Percentiles rank a stretch among this genome's conserved stretches.
Evolutionary conservation across 2,888 invertebrate genomes (phyloP).

Genomic region (Hyles lineata): DNA sequence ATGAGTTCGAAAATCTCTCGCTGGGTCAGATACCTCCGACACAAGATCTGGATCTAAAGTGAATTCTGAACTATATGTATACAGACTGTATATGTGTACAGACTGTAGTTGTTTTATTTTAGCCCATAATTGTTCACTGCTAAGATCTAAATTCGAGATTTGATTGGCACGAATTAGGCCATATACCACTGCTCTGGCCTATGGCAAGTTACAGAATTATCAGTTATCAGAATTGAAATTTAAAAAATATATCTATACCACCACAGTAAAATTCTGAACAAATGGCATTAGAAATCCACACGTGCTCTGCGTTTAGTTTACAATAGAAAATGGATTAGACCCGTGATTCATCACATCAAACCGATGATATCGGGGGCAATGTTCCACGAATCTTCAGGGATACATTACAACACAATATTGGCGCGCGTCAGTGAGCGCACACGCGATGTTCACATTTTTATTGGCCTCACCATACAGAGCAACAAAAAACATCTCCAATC

Average conservation of each 20-base stretch:
- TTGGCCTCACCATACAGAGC: not conserved
- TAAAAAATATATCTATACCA: not conserved
- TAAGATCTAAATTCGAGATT: no score
- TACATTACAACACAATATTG: conserved; percentile 26
- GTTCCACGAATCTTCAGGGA: conserved; percentile 26
- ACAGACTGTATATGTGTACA: no score
- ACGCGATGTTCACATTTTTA: conserved; percentile 53
- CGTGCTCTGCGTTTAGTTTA: conserved; percentile 6
- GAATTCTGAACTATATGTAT: no score
- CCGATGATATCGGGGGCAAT: conserved; percentile 25
- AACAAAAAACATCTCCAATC: not conserved
- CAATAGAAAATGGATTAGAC: conserved; percentile 27
- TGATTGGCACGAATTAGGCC: no score
- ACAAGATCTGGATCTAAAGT: no score
- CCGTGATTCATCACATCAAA: conserved; percentile 14
- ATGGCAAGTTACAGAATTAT: no score
- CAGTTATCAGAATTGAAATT: not conserved
- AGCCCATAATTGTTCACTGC: no score
- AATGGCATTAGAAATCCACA: conserved; percentile 1
- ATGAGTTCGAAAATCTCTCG: no score
- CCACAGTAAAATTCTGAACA: not conserved
- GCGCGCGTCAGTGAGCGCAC: conserved; percentile 37
- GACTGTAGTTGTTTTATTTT: no score
- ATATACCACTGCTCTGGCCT: no score
- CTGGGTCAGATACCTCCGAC: no score